Percentiles rank a stretch among this genome's conserved stretches.
Conservation (phyloP, 2,888 invertebrate species). For the Rapana venosa region DNA sequence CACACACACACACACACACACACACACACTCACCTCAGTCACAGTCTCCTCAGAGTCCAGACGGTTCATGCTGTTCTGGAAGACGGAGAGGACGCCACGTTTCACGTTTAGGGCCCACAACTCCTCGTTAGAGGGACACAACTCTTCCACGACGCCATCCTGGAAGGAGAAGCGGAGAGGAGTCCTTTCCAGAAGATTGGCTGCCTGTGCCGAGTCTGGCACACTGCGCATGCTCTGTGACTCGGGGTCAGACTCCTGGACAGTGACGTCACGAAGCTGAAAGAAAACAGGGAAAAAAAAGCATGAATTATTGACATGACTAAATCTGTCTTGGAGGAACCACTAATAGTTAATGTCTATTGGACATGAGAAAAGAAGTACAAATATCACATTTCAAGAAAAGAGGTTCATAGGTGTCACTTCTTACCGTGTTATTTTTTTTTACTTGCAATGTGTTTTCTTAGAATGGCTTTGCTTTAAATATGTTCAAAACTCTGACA, state of each 20-base stretch:
- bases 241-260: constrained; percentile 62
- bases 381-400: no score
- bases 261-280: constrained; percentile 51
- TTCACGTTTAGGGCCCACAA: constrained; percentile 92
- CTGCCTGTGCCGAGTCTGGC: constrained; percentile 16
- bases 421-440: no score
- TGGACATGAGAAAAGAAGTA: no score
- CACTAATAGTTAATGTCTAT: no score
- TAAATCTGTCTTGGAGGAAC: background rate
- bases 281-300: constrained; percentile 28
- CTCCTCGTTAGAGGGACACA: constrained; percentile 88
- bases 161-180: constrained; percentile 87
- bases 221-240: constrained; percentile 39
- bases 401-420: no score
- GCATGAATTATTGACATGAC: background rate
- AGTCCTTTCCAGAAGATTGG: constrained; percentile 83
- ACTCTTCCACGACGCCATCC: constrained; percentile 87
- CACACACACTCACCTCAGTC: constrained; percentile 60
- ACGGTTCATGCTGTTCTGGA: constrained; percentile 91
- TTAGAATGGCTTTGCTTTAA: background rate
- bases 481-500: no score
- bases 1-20: constrained; percentile 32
- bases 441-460: no score
- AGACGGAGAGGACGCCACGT: constrained; percentile 90
- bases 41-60: constrained; percentile 83